phyloP scores from a whole-genome alignment of 2,113 vertebrate genomes.

The Corythornis madagascariensis region DNA sequence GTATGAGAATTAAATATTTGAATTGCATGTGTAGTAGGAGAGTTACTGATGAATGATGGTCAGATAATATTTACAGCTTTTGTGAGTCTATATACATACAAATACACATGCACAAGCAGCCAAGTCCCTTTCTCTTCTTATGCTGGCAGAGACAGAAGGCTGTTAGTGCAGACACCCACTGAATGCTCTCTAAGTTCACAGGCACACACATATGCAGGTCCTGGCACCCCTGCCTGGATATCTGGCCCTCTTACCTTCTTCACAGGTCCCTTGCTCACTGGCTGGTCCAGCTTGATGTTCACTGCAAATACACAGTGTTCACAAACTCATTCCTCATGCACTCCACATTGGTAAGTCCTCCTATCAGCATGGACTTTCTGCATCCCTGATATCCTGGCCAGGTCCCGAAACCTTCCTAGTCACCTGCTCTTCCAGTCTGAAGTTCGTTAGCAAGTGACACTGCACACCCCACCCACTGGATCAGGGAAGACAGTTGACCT shows the following conservation, averaged over 20 bases:
- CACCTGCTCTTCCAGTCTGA: rapidly evolving
- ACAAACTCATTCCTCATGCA: background rate
- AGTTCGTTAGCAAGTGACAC: background rate
- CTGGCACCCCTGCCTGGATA: background rate
- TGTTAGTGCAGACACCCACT: background rate
- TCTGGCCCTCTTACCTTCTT: background rate
- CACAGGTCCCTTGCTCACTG: rapidly evolving
- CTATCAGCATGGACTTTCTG: background rate
- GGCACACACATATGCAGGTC: background rate
- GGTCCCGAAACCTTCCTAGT: background rate
- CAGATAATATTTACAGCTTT: background rate
- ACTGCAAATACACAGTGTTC: background rate
- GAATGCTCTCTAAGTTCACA: background rate
- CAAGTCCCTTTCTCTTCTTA: too few relatives aligned
- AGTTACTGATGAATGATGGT: background rate
- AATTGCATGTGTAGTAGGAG: background rate
- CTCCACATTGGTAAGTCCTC: background rate
- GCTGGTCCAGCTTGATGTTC: background rate
- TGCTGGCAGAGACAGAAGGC: background rate
- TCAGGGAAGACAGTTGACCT: background rate
- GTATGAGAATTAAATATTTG: background rate
- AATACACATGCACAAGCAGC: background rate
- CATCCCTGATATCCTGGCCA: background rate
- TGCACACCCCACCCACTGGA: too few relatives aligned
- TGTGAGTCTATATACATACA: background rate